Percentiles rank a stretch among this genome's conserved stretches.
Evolutionary conservation across 2,888 invertebrate genomes (phyloP).

Genomic region (Luperina testacea): DNA sequence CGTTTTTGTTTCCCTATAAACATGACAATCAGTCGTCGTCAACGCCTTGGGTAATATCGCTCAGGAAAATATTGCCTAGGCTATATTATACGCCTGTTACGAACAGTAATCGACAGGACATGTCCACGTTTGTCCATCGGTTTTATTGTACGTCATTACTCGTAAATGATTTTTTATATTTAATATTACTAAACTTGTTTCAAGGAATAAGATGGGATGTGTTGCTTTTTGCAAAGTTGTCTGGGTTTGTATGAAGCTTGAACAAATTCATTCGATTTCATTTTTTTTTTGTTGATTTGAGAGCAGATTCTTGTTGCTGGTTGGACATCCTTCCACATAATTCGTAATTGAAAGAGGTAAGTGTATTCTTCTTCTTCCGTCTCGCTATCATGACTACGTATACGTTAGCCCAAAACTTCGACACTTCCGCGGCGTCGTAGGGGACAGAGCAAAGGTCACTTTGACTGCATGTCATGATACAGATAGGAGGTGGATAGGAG

Average conservation of each 20-base stretch:
- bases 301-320: neutral
- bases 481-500: no score
- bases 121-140: slow-evolving; percentile 38
- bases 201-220: neutral
- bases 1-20: slow-evolving; percentile 41
- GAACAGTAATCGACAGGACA: slow-evolving; percentile 33
- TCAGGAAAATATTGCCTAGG: slow-evolving; percentile 23
- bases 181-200: slow-evolving; percentile 40
- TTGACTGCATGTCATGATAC: neutral
- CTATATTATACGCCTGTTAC: slow-evolving; percentile 26
- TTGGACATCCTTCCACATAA: neutral
- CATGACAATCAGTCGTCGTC: slow-evolving; percentile 39
- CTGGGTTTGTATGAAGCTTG: neutral
- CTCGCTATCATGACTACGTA: neutral
- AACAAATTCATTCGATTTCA: neutral
- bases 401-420: neutral
- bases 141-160: slow-evolving; percentile 47
- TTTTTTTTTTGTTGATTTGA: neutral
- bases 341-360: neutral
- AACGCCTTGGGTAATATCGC: slow-evolving; percentile 36
- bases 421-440: neutral
- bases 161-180: slow-evolving; percentile 43
- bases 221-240: slow-evolving; percentile 2
- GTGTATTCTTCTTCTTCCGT: no score
- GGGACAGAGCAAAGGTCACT: neutral